These are phyloP conservation scores for Pelecanus crispus DNA, from an alignment of 2,113 vertebrate genomes.

Conservation along the genomic window DNA sequence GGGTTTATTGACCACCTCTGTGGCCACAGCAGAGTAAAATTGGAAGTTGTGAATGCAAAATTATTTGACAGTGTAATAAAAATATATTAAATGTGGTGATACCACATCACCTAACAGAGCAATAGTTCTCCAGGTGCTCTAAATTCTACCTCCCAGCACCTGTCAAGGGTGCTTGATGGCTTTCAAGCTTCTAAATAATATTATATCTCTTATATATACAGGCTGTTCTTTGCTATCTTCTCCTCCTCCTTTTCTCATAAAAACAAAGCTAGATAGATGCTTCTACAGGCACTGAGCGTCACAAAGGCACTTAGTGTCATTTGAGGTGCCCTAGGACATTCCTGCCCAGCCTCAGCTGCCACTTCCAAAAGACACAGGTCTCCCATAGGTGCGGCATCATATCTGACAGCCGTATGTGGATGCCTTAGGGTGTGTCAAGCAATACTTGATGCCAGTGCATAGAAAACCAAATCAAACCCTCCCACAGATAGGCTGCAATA, in stretches of 20 bases:
- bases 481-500: background rate
- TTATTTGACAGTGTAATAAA: background rate
- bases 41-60: background rate
- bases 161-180: background rate
- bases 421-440: background rate
- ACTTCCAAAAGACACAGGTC: constrained; percentile 26
- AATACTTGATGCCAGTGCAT: background rate
- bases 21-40: background rate
- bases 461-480: background rate
- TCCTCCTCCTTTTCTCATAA: background rate
- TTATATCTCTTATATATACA: background rate
- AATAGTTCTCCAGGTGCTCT: background rate
- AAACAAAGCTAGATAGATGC: background rate
- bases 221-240: background rate
- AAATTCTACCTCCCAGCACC: background rate
- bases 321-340: constrained; percentile 22
- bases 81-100: background rate
- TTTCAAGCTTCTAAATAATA: background rate
- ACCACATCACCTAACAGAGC: background rate
- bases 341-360: background rate
- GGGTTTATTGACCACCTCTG: background rate
- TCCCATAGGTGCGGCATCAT: background rate
- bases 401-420: constrained; percentile 14
- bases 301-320: background rate
- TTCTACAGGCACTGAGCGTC: background rate